Base-by-base conservation (phyloP, 2,888 invertebrate species). In the Brenthis daphne region DNA sequence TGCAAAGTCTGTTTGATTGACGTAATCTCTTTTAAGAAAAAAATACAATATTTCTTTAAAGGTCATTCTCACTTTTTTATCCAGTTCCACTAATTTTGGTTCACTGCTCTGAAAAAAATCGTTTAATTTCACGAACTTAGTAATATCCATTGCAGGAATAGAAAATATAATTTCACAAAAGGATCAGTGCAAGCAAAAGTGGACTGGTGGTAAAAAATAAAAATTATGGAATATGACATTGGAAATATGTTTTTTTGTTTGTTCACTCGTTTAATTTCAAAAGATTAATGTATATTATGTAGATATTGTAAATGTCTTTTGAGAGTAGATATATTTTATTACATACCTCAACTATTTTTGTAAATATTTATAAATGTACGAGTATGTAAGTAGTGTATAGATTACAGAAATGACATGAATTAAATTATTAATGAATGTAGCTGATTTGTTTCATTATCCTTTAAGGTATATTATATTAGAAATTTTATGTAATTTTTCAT, bases 301-400 rank as follows among this genome's bases (percentile, higher is more conserved):
- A 57, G 57, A 64, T 64, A 55, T 55, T 55, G 58, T 60, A 60
- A 29, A 60, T 60, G 29, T 29, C 2, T 5, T 60, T 29, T 13
- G 2, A 57, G 13, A 57, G 6, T 61, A 63, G 37, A 65, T 57
- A 16, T 68, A 43, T 50, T 64, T 33, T 37, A 11, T 51, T 14
- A 33, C 20, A 57, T 65, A 65, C 51, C 37, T 51, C 50, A 50
- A 51, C 37, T 53, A 64, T 64, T 64, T 64, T 64, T 64, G 64
- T 64, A 64, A 16, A 48, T 64, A 57, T 65, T 37, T 65, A 20
- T 43, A 3, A 33, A 43, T 65, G 14, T 51, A 20, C 20, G 20
- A 20, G 20, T 20, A 57, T 57, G 37, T 51, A 55, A 47, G 47
- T 55, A 64, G 29, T 64, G 43, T 64, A 29, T 29, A 16, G 8